Evolutionary conservation across 2,888 invertebrate genomes (phyloP).

Genomic region (Agonopterix alstromeriana): DNA sequence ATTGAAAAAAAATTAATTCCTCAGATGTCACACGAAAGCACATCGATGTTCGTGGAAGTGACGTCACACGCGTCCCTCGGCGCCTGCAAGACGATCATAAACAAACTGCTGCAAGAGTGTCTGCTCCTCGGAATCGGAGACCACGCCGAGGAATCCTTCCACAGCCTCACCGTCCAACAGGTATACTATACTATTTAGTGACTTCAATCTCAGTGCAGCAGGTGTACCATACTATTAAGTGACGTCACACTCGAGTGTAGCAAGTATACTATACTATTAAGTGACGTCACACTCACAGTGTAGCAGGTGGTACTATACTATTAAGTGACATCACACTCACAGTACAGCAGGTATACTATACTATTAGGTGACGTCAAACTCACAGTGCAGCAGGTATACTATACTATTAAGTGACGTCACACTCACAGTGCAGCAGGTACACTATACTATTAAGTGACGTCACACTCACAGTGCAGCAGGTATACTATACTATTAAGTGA

Average conservation of each 20-base stretch:
- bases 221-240: too few relatives aligned
- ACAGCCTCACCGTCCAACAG: conserved; percentile 60
- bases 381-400: conserved; percentile 58
- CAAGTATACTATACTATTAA: conserved; percentile 32
- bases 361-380: conserved; percentile 25
- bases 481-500: conserved; percentile 10
- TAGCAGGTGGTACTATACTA: too few relatives aligned
- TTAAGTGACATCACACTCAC: too few relatives aligned
- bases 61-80: conserved; percentile 82
- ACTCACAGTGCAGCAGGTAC: too few relatives aligned
- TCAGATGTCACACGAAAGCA: conserved; percentile 82
- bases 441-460: too few relatives aligned
- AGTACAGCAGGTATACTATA: conserved; percentile 50
- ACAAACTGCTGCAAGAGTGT: conserved; percentile 80
- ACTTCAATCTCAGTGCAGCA: conserved; percentile 78
- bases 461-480: conserved; percentile 46
- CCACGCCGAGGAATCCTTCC: conserved; percentile 31
- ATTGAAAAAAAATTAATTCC: too few relatives aligned
- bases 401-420: conserved; percentile 19
- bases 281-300: conserved; percentile 33
- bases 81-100: conserved; percentile 81
- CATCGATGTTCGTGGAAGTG: conserved; percentile 84
- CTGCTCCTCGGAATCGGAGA: conserved; percentile 71
- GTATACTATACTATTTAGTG: conserved; percentile 17
- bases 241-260: conserved; percentile 72